Evolutionary conservation across 2,888 invertebrate species (phyloP).

Genomic region (Dorcus parallelipipedus): DNA sequence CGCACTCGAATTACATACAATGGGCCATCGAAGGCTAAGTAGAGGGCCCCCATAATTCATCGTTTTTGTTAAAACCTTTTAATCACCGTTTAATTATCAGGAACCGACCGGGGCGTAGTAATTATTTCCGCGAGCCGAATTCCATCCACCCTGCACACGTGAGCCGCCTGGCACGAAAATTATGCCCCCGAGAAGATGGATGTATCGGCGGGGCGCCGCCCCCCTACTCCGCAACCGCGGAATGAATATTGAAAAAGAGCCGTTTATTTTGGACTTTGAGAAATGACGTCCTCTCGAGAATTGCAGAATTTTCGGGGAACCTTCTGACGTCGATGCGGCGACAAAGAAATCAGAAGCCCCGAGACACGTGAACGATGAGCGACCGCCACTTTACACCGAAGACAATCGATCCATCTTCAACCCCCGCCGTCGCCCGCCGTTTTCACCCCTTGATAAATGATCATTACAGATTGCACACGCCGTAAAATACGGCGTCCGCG

Average conservation of each 20-base stretch:
- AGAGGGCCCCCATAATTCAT: background rate
- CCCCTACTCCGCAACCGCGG: no score
- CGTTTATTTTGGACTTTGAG: no score
- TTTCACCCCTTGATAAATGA: constrained; percentile 41
- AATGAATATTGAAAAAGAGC: no score
- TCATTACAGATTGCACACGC: constrained; percentile 36
- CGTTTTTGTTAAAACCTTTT: background rate
- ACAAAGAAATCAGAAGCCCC: constrained; percentile 36
- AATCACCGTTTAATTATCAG: background rate
- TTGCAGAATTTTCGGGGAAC: background rate
- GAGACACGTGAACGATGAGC: constrained; percentile 38
- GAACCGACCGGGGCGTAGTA: background rate
- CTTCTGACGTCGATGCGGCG: constrained; percentile 9
- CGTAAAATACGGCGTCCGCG: constrained; percentile 30
- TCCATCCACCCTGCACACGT: background rate
- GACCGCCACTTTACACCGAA: constrained; percentile 39
- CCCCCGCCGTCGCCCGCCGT: constrained; percentile 6
- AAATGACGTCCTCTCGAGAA: background rate
- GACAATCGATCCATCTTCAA: constrained; percentile 42
- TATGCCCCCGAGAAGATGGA: background rate
- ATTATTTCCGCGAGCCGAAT: background rate
- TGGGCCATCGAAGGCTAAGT: background rate
- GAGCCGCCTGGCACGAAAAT: background rate
- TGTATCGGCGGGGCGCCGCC: no score
- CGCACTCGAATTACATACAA: background rate